Conservation (phyloP, 2,888 invertebrate genomes). For the Ectemnius continuus region DNA sequence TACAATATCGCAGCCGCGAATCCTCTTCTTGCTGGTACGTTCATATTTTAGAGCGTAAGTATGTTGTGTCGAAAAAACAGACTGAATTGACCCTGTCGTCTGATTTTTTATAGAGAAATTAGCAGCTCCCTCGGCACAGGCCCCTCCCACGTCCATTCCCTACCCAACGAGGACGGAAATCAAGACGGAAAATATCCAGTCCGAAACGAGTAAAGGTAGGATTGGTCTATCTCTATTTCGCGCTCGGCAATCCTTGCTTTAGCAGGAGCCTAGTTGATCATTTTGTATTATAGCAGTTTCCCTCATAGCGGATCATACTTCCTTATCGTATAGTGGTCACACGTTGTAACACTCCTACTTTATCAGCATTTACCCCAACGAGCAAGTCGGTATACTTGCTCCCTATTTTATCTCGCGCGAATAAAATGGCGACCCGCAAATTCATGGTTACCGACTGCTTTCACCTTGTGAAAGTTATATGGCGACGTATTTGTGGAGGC, state of each 20-base stretch:
- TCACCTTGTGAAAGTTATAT: not conserved
- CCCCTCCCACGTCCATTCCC: conserved; percentile 74
- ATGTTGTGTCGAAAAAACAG: too few species aligned
- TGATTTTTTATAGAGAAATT: conserved; percentile 74
- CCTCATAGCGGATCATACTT: not conserved
- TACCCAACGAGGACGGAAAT: conserved; percentile 74
- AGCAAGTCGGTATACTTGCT: not conserved
- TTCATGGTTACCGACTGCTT: not conserved
- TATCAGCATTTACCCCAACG: not conserved
- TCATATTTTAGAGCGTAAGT: too few species aligned
- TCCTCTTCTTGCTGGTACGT: conserved; percentile 90
- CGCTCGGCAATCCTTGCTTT: not conserved
- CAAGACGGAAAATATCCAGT: conserved; percentile 73
- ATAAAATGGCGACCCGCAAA: not conserved
- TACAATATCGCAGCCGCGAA: conserved; percentile 92
- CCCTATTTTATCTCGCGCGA: not conserved
- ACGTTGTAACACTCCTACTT: not conserved
- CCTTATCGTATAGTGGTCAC: conserved; percentile 21
- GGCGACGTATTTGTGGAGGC: too few species aligned
- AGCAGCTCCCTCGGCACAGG: conserved; percentile 77
- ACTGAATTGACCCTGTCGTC: not conserved
- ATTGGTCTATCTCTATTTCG: not conserved
- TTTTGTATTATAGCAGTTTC: too few species aligned
- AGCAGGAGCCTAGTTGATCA: not conserved
- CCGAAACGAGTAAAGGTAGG: conserved; percentile 75